phyloP scores from a whole-genome alignment of 2,113 vertebrate species.

The Accipiter cooperii region DNA sequence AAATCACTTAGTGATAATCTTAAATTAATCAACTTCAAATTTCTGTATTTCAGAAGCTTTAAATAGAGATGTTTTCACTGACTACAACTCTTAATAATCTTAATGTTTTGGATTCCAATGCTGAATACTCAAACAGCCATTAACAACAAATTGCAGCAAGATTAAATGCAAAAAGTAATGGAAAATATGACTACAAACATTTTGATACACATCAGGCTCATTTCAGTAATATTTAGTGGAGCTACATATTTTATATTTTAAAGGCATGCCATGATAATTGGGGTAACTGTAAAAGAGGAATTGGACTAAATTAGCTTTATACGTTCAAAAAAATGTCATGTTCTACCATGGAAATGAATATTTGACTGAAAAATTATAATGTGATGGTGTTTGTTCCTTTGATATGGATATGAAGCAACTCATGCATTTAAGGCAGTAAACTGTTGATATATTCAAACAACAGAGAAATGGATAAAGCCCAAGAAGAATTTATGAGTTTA shows the following conservation, averaged over 20 bases:
- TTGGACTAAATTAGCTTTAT: neutral
- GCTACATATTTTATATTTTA: neutral
- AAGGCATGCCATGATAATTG: neutral
- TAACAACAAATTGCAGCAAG: neutral
- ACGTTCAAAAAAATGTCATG: neutral
- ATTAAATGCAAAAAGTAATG: slow-evolving; percentile 10
- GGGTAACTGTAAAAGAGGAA: neutral
- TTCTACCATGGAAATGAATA: neutral
- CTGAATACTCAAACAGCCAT: neutral
- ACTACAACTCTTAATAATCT: neutral
- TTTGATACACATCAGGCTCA: neutral
- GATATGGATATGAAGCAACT: neutral
- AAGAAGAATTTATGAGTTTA: neutral
- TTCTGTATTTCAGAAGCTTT: slow-evolving; percentile 5
- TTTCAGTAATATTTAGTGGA: neutral
- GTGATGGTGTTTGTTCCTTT: neutral
- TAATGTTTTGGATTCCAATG: neutral
- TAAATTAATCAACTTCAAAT: neutral
- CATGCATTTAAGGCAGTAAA: neutral
- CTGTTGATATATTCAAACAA: neutral
- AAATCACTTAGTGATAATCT: neutral
- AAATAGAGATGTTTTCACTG: slow-evolving; percentile 17
- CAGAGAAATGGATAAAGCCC: neutral
- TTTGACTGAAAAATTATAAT: neutral
- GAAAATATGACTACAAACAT: slow-evolving; percentile 5